Evolutionary conservation across 2,113 vertebrate species (phyloP), one percentile per base, ranked within the genome.

Genomic region (Salvelinus alpinus): DNA sequence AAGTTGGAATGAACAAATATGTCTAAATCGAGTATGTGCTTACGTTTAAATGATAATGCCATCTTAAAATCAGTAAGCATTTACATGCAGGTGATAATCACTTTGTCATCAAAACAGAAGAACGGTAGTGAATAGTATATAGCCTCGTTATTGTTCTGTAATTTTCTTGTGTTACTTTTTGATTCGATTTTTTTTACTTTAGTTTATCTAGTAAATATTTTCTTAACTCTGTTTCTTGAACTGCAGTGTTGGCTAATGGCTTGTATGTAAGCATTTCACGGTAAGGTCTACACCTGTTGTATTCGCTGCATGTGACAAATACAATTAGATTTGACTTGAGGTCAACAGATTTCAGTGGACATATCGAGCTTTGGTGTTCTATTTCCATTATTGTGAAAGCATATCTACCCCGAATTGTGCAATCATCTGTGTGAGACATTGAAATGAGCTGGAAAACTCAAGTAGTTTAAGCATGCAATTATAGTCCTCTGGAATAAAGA

Each of bases 401-500:
- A 5, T 8, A 13, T 18, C n/a, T 14, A 13, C 47, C 57, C 57
- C 0, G 57, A 20, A 6, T n/a, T 60, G 57, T 48, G 47, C 66
- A 24, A 70, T 70, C 67, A 70, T 18, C 27, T 70, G 31, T 44
- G 18, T 14, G n/a, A 44, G 34, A 0, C 8, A 22, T 22, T 22
- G 20, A 44, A 7, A 47, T 48, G 18, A 74, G 18, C 20, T 74
- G 34, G 31, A 12, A 14, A 62, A 73, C 13, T 47, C 73, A 11
- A 48, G 22, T 44, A 16, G 27, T 59, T 62, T 64, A 74, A 34
- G 9, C 7, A 68, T 14, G 66, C 62, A 64, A 74, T 74, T 74
- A 74, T 6, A 48, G 64, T 34, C 34, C 34, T 65, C 59, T 4
- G 22, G n/a, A 60, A 16, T 65, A 47, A 65, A 24, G n/a, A 74